Percentiles rank a stretch among this genome's conserved stretches.
Evolutionary conservation across 2,888 invertebrate genomes (phyloP).

Genomic region (Cephus rjabovi): DNA sequence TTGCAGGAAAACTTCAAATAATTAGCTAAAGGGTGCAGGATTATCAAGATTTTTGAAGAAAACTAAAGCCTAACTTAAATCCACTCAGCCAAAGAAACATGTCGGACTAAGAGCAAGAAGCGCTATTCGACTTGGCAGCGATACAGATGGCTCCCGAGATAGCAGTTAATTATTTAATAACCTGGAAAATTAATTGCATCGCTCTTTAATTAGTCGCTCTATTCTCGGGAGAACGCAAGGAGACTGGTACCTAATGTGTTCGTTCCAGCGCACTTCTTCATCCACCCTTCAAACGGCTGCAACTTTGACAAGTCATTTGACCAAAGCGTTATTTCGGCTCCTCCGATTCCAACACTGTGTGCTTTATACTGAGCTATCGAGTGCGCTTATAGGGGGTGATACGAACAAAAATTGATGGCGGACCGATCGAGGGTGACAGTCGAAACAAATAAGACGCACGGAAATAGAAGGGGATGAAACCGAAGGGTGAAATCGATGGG

Average conservation of each 20-base stretch:
- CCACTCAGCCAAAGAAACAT: slow-evolving; percentile 19
- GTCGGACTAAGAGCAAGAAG: neutral
- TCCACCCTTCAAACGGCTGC: neutral
- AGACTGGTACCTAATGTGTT: neutral
- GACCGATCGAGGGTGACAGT: neutral
- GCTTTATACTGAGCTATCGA: neutral
- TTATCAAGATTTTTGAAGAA: slow-evolving; percentile 44
- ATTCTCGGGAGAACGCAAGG: neutral
- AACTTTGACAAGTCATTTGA: neutral
- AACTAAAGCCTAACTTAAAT: slow-evolving; percentile 24
- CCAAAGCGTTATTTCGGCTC: neutral
- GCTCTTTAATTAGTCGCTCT: slow-evolving; percentile 46
- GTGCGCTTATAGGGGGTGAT: neutral
- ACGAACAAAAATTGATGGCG: neutral
- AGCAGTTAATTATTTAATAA: slow-evolving; percentile 62
- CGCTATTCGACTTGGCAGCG: slow-evolving; percentile 24
- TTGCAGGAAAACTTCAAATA: slow-evolving; percentile 52
- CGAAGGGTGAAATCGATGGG: slow-evolving; percentile 1
- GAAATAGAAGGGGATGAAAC: neutral
- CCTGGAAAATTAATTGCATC: slow-evolving; percentile 58
- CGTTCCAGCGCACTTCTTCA: no score
- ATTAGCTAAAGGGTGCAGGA: slow-evolving; percentile 41
- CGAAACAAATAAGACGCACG: neutral
- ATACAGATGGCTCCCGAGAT: slow-evolving; percentile 36
- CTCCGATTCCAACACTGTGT: neutral